Conservation (phyloP, 1,140 invertebrate genomes). For the Sitophilus oryzae region DNA sequence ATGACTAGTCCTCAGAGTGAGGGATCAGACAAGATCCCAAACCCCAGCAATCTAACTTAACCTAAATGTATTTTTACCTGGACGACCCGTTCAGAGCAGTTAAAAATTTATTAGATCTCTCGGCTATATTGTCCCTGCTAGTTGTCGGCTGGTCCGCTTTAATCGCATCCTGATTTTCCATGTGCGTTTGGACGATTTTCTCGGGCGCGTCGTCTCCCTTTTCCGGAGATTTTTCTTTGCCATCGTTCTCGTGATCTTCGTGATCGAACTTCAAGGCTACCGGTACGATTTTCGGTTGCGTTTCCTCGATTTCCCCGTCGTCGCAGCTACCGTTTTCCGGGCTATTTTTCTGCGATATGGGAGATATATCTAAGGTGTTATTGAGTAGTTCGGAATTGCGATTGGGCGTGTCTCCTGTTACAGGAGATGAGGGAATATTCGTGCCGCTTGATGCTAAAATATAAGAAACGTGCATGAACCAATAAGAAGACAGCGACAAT, state of each 20-base stretch:
- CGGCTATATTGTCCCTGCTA: not conserved
- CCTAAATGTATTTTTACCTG: too few relatives aligned
- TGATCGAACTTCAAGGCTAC: slow-evolving; percentile 23
- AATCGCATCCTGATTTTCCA: not conserved
- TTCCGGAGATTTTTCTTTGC: slow-evolving; percentile 20
- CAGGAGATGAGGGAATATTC: slow-evolving; percentile 37
- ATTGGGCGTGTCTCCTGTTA: slow-evolving; percentile 42
- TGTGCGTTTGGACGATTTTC: slow-evolving; percentile 4
- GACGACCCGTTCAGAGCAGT: not conserved
- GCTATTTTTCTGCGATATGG: slow-evolving; percentile 44
- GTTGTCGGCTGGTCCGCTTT: not conserved
- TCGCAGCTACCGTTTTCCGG: slow-evolving; percentile 1
- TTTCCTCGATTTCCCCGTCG: not conserved
- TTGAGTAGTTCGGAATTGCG: slow-evolving; percentile 50
- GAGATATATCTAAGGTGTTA: slow-evolving; percentile 52
- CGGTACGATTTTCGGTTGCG: slow-evolving; percentile 7
- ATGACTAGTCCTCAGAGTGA: too few relatives aligned
- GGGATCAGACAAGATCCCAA: too few relatives aligned
- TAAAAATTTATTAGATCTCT: not conserved
- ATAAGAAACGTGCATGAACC: too few relatives aligned
- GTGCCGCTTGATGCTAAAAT: slow-evolving; percentile 6
- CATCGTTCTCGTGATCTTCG: slow-evolving; percentile 43
- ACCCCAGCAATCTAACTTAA: too few relatives aligned
- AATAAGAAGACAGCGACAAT: too few relatives aligned
- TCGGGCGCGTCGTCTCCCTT: slow-evolving; percentile 13